A percentile compares a stretch with the other conserved stretches of the same genome.
phyloP scores from a whole-genome alignment of 2,888 invertebrate species.

The Eremobia ochroleuca region DNA sequence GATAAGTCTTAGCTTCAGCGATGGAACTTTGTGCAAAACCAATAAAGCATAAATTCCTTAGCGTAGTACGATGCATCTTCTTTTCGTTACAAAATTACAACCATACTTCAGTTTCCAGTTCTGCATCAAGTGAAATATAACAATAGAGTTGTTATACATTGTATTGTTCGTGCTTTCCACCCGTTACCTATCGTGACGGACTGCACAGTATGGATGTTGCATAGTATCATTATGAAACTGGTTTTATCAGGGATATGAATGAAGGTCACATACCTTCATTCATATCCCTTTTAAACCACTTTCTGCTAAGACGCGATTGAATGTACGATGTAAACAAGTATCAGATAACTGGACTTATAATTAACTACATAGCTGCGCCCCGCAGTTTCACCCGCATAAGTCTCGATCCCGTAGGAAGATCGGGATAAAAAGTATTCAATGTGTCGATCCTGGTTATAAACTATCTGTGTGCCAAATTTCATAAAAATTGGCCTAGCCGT shows the following conservation, averaged over 20 bases:
- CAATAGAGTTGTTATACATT: constrained; percentile 13
- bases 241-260: constrained; percentile 17
- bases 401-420: no score
- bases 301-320: not conserved
- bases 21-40: not conserved
- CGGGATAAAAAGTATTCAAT: no score
- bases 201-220: constrained; percentile 2
- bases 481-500: no score
- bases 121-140: constrained; percentile 13
- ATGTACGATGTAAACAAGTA: not conserved
- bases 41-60: not conserved
- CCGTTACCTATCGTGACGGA: constrained; percentile 13
- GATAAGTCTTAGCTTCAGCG: not conserved
- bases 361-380: no score
- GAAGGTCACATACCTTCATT: no score
- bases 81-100: not conserved
- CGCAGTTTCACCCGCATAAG: no score
- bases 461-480: no score
- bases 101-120: constrained; percentile 5
- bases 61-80: not conserved
- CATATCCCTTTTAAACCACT: not conserved
- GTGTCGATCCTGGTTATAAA: no score
- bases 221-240: constrained; percentile 22
- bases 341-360: not conserved
- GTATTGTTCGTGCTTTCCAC: constrained; percentile 27